phyloP scores from a whole-genome alignment of 2,888 invertebrate genomes.

The Elegia similella region DNA sequence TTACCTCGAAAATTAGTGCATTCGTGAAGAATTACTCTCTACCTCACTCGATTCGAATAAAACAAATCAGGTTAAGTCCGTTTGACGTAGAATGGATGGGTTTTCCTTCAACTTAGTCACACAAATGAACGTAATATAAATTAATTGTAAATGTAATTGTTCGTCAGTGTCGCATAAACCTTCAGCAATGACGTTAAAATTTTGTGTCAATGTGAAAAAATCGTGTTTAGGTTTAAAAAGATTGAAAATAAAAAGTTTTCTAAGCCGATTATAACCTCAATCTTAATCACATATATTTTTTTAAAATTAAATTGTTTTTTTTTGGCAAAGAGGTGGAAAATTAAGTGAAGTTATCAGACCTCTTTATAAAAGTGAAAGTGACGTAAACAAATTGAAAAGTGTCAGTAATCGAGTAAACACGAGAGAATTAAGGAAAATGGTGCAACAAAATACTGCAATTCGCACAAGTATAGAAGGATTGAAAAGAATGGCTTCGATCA shows the following conservation, averaged over 20 bases:
- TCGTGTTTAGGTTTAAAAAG: too few relatives aligned
- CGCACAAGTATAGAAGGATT: slow-evolving; percentile 49
- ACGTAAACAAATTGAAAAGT: slow-evolving; percentile 2
- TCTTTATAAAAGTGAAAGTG: background rate
- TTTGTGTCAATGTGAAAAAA: too few relatives aligned
- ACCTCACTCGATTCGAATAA: background rate
- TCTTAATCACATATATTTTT: too few relatives aligned
- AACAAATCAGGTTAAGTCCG: slow-evolving; percentile 5
- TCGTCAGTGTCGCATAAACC: background rate
- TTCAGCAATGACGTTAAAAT: background rate
- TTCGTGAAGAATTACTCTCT: background rate
- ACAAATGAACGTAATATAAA: background rate
- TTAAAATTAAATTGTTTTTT: too few relatives aligned
- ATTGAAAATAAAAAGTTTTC: too few relatives aligned
- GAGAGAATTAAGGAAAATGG: slow-evolving; percentile 33
- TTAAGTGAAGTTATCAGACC: background rate
- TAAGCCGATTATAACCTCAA: too few relatives aligned
- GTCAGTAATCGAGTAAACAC: background rate
- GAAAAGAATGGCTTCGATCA: slow-evolving; percentile 47
- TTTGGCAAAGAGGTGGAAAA: too few relatives aligned
- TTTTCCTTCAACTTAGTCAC: slow-evolving; percentile 1
- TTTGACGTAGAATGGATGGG: background rate
- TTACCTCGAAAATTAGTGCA: background rate
- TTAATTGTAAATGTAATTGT: background rate
- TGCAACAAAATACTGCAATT: slow-evolving; percentile 39